phyloP scores from a whole-genome alignment of 1,140 invertebrate genomes.

The Aphis craccivora region DNA sequence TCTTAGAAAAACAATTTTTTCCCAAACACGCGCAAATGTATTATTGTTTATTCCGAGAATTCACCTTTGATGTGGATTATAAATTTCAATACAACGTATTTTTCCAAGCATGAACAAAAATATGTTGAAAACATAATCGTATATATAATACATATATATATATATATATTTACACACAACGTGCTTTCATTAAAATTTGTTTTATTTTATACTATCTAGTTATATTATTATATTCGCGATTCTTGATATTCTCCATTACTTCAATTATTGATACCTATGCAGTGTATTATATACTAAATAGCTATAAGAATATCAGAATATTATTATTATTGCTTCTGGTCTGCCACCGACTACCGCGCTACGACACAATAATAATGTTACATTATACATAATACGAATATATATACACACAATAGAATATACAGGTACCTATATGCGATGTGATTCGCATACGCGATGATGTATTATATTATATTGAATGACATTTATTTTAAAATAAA shows the following conservation, averaged over 20 bases:
- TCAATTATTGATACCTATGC: not conserved
- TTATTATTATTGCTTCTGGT: not conserved
- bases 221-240: not conserved
- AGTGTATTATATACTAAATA: not conserved
- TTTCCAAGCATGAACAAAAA: not conserved
- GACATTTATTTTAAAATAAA: slow-evolving; percentile 10
- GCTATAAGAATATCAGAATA: not conserved
- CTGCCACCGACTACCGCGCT: not conserved
- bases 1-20: not conserved
- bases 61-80: not conserved
- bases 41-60: not conserved
- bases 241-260: not conserved
- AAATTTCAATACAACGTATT: not conserved
- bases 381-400: not conserved
- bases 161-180: not conserved
- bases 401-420: too few relatives aligned
- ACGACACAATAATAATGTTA: not conserved
- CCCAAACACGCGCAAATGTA: not conserved
- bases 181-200: not conserved
- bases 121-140: not conserved
- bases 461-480: slow-evolving; percentile 9
- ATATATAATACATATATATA: not conserved
- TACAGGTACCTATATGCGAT: not conserved
- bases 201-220: not conserved
- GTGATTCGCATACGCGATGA: not conserved